Base-by-base conservation (phyloP, 1,140 invertebrate genomes). In the Temnothorax nylanderi region DNA sequence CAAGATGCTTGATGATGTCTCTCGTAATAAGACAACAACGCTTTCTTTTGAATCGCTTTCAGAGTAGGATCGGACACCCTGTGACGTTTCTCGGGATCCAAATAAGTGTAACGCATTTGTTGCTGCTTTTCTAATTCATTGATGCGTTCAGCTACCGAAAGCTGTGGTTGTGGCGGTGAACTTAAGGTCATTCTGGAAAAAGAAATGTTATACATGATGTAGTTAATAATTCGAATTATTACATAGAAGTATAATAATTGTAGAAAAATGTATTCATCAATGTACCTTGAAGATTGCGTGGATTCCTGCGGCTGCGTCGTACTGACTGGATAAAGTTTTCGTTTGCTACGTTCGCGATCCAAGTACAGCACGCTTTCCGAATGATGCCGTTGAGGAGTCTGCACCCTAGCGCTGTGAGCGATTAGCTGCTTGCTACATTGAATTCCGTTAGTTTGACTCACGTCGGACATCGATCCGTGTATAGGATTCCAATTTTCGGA, bases 31-130 rank as follows among this genome's bases (percentile, higher is more conserved):
- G 97, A 98, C 37, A 98, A 95, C 2, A 99, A 94, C 0, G 98
- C 98, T 92, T 98, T 98, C 94, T 98, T 98, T 91, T 98, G 98
- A 47, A 98, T 97, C 0, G 97, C 98, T 94, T 98, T 98, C 0
- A 98, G 93, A 0, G 98, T 97, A 3, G 97, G 96, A 93, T 98
- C 97, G 1, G 97, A 96, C 32, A 98, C 96, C 87, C 96, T 96
- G 88, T 97, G 97, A 71, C 97, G 97, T 93, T 98, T 98, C n/a
- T 97, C 97, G 0, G 97, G 97, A 91, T 98, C 97, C 58, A 97
- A 93, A 92, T 97, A 97, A 7, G 97, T 96, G 91, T 97, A 97
- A 67, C 97, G 96, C 91, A 96, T 95, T 75, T 96, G 96, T 69
- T 92, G 92, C 37, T 95, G 96, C 62, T 95, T 95, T 94, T 98